Conservation (phyloP, 2,113 vertebrate genomes). For the Pachycephala philippinensis region DNA sequence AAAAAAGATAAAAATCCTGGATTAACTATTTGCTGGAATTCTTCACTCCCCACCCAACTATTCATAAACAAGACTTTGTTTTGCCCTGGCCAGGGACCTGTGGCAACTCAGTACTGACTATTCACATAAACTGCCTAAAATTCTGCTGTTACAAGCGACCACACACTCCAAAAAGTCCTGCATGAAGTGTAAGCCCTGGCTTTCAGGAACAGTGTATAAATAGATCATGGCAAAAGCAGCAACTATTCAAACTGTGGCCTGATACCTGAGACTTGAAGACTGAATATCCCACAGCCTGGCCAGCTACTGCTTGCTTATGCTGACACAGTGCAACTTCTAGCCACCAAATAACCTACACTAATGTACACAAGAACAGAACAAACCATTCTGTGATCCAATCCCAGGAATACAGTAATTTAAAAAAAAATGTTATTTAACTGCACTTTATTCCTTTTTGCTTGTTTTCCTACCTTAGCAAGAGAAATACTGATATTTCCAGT, state of each 20-base stretch:
- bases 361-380: neutral
- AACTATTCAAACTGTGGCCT: neutral
- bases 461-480: neutral
- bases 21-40: neutral
- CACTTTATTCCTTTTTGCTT: neutral
- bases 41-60: neutral
- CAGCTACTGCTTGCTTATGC: neutral
- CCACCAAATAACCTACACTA: neutral
- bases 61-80: neutral
- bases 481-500: conserved; percentile 26
- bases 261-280: neutral
- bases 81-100: neutral
- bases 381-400: neutral
- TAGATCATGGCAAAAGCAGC: neutral
- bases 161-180: neutral
- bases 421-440: neutral
- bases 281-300: neutral
- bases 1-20: neutral
- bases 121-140: neutral
- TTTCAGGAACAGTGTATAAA: neutral
- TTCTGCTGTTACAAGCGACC: neutral
- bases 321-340: neutral
- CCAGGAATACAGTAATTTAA: neutral
- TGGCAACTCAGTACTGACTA: neutral
- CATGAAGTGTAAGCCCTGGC: neutral